phyloP scores from a whole-genome alignment of 1,140 invertebrate species.

The Formica exsecta region DNA sequence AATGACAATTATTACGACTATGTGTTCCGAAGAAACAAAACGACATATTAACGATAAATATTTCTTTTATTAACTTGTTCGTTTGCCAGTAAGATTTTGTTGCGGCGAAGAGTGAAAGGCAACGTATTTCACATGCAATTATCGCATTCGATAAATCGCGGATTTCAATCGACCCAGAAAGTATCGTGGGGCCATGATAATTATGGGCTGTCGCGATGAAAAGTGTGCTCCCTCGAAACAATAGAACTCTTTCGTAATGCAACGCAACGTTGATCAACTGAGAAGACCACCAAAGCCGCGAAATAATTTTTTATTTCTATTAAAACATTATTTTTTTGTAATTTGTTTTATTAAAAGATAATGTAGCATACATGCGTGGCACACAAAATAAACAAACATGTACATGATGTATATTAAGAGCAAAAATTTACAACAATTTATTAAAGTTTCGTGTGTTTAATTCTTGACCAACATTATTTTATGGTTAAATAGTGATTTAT shows the following conservation, averaged over 20 bases:
- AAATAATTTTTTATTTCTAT: conserved; percentile 7
- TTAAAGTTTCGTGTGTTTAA: not conserved
- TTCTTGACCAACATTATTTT: not conserved
- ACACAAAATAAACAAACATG: not conserved
- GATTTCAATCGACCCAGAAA: conserved; percentile 58
- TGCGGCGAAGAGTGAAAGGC: conserved; percentile 43
- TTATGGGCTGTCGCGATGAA: conserved; percentile 50
- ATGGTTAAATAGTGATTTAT: not conserved
- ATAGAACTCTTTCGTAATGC: conserved; percentile 46
- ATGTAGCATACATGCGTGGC: no score
- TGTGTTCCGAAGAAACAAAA: not conserved
- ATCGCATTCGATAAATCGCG: conserved; percentile 51
- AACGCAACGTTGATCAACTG: not conserved
- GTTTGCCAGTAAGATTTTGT: conserved; percentile 11
- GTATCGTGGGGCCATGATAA: conserved; percentile 43
- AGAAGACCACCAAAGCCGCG: conserved; percentile 22
- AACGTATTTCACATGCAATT: conserved; percentile 38
- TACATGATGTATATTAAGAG: not conserved
- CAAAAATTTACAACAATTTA: not conserved
- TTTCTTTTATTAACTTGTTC: conserved; percentile 33
- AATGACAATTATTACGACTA: conserved; percentile 2
- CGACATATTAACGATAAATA: conserved; percentile 12
- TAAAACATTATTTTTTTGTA: not conserved
- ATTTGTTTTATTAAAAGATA: not conserved
- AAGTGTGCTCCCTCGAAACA: conserved; percentile 32